These are phyloP conservation scores for Furcifer pardalis DNA, from an alignment of 2,797 vertebrate species.

Conservation along the genomic window DNA sequence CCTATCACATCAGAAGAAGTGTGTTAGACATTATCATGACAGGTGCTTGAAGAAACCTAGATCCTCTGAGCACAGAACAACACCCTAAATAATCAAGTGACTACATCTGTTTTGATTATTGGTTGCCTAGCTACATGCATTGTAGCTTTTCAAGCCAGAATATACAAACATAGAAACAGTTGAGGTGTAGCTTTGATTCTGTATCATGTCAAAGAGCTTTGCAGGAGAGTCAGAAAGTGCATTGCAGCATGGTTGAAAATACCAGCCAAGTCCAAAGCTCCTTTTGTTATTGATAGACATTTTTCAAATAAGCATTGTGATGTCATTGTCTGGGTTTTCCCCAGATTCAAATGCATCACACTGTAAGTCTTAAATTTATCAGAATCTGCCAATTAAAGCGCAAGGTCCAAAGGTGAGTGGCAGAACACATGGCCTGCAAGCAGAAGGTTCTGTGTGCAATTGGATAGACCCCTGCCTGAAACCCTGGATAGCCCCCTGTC, in stretches of 20 bases:
- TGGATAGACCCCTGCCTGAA: no score
- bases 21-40: conserved; percentile 58
- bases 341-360: background rate
- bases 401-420: background rate
- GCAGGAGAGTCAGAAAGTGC: background rate
- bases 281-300: background rate
- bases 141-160: background rate
- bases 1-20: conserved; percentile 59
- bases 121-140: conserved; percentile 69
- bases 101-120: conserved; percentile 68
- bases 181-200: background rate
- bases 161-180: conserved; percentile 34
- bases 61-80: conserved; percentile 41
- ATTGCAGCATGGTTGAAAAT: background rate
- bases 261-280: background rate
- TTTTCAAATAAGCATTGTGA: background rate
- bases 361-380: background rate
- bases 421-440: background rate
- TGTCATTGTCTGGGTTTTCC: background rate
- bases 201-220: background rate
- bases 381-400: background rate
- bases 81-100: conserved; percentile 72
- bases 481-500: background rate
- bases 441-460: background rate
- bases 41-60: conserved; percentile 58